Base-by-base conservation (phyloP, 2,797 vertebrate genomes). In the Pangasius djambal region DNA sequence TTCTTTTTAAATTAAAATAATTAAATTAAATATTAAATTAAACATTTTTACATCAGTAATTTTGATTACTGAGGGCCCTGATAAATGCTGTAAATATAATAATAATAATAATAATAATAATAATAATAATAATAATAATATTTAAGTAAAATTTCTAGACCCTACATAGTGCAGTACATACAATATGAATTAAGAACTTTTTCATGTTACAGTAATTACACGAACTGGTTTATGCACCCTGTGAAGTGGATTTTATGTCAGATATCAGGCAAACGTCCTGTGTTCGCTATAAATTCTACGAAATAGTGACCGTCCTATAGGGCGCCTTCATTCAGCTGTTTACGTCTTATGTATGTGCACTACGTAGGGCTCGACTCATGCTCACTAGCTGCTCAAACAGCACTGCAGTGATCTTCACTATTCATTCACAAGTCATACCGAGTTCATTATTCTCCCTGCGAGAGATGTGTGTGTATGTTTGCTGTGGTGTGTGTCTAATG, bases 401-500 rank as follows among this genome's bases (percentile, higher is more conserved):
- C 22, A 31, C 28, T 4, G 48, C 28, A 31, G 48, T 16, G 48
- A 50, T 55, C 48, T 31, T 52, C 48, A 78, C 75, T 31, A 52
- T 78, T 78, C 48, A 78, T 52, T 52, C 48, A 78, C 28, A 16
- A 52, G 28, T 78, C 50, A 78, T 52, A 52, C 5, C 1, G 48
- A 78, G 75, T 78, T 78, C 44, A 75, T 75, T 75, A 77, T 52
- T 78, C 28, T 75, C 44, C 40, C 22, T 28, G 40, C 5, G 7
- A 40, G 37, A 44, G 16, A 20, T 78, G 13, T 31, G 48, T 52
- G 48, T 52, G 75, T 52, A 5, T 50, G 16, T 34, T n/a, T 55
- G 77, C 37, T n/a, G 74, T 16, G 25, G 18, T 81, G 52, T 82
- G 52, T 82, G 31, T 82, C 10, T 82, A 82, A 82, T 79, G 44